Percentiles rank a stretch among this genome's conserved stretches.
Evolutionary conservation across 2,797 vertebrate genomes (phyloP).

Genomic region (Enteromius treurensis): DNA sequence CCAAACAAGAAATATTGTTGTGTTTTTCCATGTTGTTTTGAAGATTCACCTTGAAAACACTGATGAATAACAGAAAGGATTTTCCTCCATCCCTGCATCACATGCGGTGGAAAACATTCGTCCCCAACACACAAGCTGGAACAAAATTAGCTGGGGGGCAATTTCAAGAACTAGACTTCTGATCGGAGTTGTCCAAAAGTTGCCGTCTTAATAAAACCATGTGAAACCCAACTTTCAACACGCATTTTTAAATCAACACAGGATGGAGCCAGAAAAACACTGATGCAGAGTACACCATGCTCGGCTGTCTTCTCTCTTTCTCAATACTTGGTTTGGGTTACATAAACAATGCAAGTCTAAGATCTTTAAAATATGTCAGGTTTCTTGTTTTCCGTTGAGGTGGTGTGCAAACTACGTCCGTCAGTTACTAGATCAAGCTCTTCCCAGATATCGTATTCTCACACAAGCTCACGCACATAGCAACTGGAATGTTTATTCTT

Average conservation of each 20-base stretch:
- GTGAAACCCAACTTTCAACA: slow-evolving; percentile 75
- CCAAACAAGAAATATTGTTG: slow-evolving; percentile 30
- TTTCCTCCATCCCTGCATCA: background rate
- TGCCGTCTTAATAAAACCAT: slow-evolving; percentile 67
- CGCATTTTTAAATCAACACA: slow-evolving; percentile 67
- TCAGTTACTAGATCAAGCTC: slow-evolving; percentile 8
- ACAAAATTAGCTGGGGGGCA: slow-evolving; percentile 59
- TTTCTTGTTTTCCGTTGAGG: background rate
- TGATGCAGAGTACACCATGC: background rate
- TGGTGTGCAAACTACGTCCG: background rate
- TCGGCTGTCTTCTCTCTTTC: background rate
- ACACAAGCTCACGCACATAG: slow-evolving; percentile 12
- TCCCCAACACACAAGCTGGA: slow-evolving; percentile 3
- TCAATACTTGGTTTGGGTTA: background rate
- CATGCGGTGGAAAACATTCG: background rate
- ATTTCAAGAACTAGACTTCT: slow-evolving; percentile 55
- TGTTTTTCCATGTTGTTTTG: background rate
- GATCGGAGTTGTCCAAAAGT: slow-evolving; percentile 63
- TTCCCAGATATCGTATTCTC: slow-evolving; percentile 2
- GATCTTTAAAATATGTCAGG: slow-evolving; percentile 13
- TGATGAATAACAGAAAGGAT: background rate
- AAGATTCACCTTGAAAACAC: slow-evolving; percentile 8
- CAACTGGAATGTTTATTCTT: slow-evolving; percentile 22
- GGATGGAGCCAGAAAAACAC: slow-evolving; percentile 67
- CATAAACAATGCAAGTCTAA: slow-evolving; percentile 17